Percentiles rank a stretch among this genome's conserved stretches.
phyloP scores from a whole-genome alignment of 2,797 vertebrate species.

The Lepus townsendii region DNA sequence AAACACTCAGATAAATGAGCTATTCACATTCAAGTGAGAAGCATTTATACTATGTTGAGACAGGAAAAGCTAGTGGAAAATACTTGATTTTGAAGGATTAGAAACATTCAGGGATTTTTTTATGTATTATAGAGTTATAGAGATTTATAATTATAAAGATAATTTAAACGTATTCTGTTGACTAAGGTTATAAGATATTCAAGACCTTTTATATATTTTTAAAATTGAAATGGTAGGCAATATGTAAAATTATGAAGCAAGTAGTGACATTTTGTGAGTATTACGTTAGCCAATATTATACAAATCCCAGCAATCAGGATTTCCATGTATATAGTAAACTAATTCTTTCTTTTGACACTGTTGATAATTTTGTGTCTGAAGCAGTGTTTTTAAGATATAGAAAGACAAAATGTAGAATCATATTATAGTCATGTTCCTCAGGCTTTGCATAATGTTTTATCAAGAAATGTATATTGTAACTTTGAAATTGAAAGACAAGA shows the following conservation, averaged over 20 bases:
- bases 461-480: neutral
- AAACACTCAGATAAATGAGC: constrained; percentile 75
- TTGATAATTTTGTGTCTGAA: neutral
- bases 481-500: neutral
- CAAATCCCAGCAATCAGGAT: neutral
- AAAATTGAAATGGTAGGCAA: constrained; percentile 1
- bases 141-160: constrained; percentile 51
- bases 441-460: constrained; percentile 8
- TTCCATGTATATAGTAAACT: too few species aligned
- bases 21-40: constrained; percentile 77
- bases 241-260: neutral
- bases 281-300: neutral
- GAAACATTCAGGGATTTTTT: constrained; percentile 47
- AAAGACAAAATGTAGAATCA: neutral
- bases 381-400: neutral
- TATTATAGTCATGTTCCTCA: neutral
- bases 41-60: constrained; percentile 69
- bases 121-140: neutral
- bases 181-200: constrained; percentile 15
- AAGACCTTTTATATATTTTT: constrained; percentile 23
- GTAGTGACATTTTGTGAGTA: neutral
- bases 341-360: neutral
- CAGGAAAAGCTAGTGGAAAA: constrained; percentile 71
- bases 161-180: neutral
- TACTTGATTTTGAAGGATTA: constrained; percentile 78